phyloP scores from a whole-genome alignment of 2,888 invertebrate genomes.

The Drosophila picticornis region DNA sequence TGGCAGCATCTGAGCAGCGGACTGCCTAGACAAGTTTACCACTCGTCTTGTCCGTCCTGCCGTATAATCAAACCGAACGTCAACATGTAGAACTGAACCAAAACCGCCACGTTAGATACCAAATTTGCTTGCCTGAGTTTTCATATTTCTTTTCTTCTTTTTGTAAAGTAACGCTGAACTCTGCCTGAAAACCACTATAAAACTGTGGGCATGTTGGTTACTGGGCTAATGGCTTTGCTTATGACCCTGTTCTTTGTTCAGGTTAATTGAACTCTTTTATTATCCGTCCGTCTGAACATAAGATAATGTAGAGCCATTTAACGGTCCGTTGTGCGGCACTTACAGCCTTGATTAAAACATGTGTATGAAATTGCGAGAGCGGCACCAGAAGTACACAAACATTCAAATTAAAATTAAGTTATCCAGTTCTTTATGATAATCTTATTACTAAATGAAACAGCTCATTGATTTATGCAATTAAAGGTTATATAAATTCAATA shows the following conservation, averaged over 20 bases:
- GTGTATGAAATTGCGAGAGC: conserved; percentile 13
- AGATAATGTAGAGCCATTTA: conserved; percentile 44
- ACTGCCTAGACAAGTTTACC: conserved; percentile 68
- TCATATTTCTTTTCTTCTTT: conserved; percentile 17
- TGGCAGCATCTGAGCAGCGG: conserved; percentile 40
- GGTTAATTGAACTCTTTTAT: conserved; percentile 71
- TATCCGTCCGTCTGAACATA: conserved; percentile 26
- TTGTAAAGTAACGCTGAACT: conserved; percentile 37
- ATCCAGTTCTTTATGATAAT: conserved; percentile 36
- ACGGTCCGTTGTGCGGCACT: conserved; percentile 39
- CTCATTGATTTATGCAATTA: background rate
- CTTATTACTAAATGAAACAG: background rate
- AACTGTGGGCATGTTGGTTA: conserved; percentile 71
- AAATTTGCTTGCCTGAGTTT: conserved; percentile 28
- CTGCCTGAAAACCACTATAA: conserved; percentile 35
- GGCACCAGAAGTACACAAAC: conserved; percentile 30
- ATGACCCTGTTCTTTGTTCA: conserved; percentile 71
- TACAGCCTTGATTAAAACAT: conserved; percentile 45
- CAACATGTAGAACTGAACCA: conserved; percentile 58
- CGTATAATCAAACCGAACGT: conserved; percentile 11
- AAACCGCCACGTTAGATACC: conserved; percentile 29
- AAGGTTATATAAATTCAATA: background rate
- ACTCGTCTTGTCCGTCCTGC: conserved; percentile 11
- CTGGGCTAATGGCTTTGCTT: conserved; percentile 77
- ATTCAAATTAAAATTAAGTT: conserved; percentile 21